Base-by-base conservation (phyloP, 1,140 invertebrate species). In the Drosophila leontia region DNA sequence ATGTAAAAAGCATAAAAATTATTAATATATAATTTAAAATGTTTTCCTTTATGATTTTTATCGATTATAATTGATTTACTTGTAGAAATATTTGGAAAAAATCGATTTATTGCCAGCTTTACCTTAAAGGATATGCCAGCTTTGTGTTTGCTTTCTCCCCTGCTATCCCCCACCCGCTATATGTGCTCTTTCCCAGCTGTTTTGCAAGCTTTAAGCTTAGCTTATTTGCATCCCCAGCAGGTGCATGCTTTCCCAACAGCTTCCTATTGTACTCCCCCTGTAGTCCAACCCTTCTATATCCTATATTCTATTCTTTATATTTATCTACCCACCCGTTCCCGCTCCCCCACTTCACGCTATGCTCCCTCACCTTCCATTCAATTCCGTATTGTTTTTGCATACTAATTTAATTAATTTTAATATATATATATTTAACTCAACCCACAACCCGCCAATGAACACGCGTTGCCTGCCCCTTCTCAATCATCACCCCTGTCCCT, bases 331-430 rank as follows among this genome's bases (percentile, higher is more conserved):
- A 56, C 34, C 29, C 23, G 35, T 57, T 65, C 60, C 80, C 63
- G 65, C 76, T 80, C 74, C 80, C 72, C 80, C 82, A 81, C 78
- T 84, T 91, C 88, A 92, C 82, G 83, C 86, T 91, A 78, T 83
- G 84, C 78, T 87, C 77, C 74, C 72, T 75, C 67, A 42, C 74
- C 80, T 79, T 53, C 59, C 68, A 68, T 75, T 63, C 75, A 19
- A 71, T 68, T 53, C 64, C 67, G 72, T 76, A 76, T 81, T 86
- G 47, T 74, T 80, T 80, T 80, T 83, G 77, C 78, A 82, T 91
- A 88, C 81, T 91, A 88, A 91, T 91, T 87, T 55, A 58, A 74
- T 91, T 91, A 91, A 79, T 82, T 80, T 53, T 67, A 83, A 92
- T 77, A 64, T 62, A 64, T 62, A 64, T 72, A 83, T 86, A 83